These are phyloP conservation scores for Echinometra lucunter DNA, from an alignment of 53 echinoderm and acorn worm species.

Conservation along the genomic window DNA sequence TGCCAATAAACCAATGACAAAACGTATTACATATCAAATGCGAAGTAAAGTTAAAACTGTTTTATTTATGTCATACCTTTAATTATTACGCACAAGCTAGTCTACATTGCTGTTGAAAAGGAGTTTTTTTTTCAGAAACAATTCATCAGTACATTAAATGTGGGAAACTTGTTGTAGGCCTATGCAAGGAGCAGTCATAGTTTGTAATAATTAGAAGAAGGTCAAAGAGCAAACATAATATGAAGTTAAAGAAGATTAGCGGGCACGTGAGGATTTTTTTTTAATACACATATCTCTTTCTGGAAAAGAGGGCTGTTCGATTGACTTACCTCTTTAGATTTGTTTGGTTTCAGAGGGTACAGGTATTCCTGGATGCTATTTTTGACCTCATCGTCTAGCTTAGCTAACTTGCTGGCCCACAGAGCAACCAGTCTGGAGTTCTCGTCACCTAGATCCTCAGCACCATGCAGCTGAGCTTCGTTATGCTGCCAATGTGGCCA, in stretches of 20 bases:
- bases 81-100: no score
- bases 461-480: neutral
- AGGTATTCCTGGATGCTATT: neutral
- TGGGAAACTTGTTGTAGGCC: neutral
- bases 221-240: no score
- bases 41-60: no score
- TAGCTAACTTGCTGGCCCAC: neutral
- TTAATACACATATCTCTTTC: neutral
- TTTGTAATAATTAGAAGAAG: no score
- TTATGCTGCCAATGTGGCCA: neutral
- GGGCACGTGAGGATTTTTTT: neutral
- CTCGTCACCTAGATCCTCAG: neutral
- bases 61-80: no score
- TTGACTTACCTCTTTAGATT: neutral
- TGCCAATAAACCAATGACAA: no score
- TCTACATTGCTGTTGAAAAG: no score
- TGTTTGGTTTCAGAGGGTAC: neutral
- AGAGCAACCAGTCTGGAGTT: neutral
- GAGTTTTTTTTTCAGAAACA: no score
- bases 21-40: no score
- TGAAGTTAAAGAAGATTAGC: no score
- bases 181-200: no score
- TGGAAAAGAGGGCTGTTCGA: neutral
- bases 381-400: conserved; percentile 1
- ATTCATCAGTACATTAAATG: neutral